These are phyloP conservation scores for Crocuta crocuta DNA, from an alignment of 2,113 vertebrate genomes.

Conservation along the genomic window DNA sequence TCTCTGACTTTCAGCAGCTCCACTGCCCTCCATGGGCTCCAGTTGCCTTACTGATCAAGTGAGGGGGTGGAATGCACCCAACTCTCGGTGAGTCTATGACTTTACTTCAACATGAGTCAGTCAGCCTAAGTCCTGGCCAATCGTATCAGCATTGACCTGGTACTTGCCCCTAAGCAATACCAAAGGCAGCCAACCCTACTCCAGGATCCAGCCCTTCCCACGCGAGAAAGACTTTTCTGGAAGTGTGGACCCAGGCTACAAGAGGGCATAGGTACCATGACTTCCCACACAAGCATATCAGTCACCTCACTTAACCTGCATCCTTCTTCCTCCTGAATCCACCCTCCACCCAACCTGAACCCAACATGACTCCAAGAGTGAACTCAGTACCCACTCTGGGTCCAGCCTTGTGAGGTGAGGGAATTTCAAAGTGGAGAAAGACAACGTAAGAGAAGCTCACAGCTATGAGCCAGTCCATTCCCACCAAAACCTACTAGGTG, in stretches of 20 bases:
- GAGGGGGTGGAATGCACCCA: not conserved
- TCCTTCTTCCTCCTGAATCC: constrained; percentile 35
- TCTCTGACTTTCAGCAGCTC: not conserved
- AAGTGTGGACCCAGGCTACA: constrained; percentile 35
- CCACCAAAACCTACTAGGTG: not conserved
- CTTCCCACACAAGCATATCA: constrained; percentile 45
- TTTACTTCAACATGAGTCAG: not conserved
- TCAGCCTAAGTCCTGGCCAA: not conserved
- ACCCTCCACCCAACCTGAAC: constrained; percentile 51
- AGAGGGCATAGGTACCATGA: constrained; percentile 59
- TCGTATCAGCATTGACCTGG: not conserved
- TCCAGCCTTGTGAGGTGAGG: not conserved
- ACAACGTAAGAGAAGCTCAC: not conserved
- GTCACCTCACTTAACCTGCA: constrained; percentile 61
- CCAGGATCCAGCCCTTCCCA: not conserved
- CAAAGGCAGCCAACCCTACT: constrained; percentile 7
- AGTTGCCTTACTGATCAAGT: not conserved
- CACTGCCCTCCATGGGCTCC: not conserved
- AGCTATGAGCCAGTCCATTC: not conserved
- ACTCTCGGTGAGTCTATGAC: not conserved
- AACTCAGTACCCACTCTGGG: not conserved
- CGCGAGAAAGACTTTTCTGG: not conserved
- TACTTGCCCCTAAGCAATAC: not conserved
- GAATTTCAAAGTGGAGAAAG: not conserved
- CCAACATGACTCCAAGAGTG: not conserved